phyloP scores from a whole-genome alignment of 2,797 vertebrate genomes.

The Aythya fuligula region DNA sequence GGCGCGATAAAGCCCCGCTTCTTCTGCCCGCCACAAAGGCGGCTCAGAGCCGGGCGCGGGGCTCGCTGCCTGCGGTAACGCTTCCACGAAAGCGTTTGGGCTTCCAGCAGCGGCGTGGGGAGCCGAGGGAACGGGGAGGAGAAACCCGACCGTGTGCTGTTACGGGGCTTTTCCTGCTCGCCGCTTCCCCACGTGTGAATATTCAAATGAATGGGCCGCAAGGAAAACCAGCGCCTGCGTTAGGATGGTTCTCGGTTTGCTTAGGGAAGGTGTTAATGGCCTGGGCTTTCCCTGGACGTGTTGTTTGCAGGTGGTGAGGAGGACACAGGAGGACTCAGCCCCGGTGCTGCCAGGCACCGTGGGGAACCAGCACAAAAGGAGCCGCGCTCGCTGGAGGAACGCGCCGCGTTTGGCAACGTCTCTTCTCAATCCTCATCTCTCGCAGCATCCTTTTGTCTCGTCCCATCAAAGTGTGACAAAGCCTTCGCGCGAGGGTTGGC shows the following conservation, averaged over 20 bases:
- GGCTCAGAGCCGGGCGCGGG: constrained; percentile 32
- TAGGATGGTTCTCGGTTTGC: background rate
- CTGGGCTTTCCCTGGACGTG: background rate
- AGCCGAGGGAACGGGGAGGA: background rate
- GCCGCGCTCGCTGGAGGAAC: fast-evolving
- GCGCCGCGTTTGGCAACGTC: background rate
- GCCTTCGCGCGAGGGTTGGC: constrained; percentile 4
- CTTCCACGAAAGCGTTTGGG: background rate
- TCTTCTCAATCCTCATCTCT: constrained; percentile 12
- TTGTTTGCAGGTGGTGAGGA: background rate
- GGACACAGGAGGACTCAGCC: background rate
- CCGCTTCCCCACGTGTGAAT: background rate
- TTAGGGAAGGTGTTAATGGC: background rate
- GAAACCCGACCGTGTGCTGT: background rate
- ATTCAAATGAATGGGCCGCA: background rate
- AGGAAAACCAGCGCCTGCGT: background rate
- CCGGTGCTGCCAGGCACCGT: background rate
- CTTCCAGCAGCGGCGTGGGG: background rate
- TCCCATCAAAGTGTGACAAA: constrained; percentile 33
- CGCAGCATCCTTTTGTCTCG: constrained; percentile 40
- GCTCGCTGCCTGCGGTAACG: background rate
- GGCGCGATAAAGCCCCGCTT: constrained; percentile 74
- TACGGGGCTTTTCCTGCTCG: background rate
- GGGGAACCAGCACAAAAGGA: background rate
- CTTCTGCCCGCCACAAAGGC: constrained; percentile 67